Base-by-base conservation (phyloP, 2,888 invertebrate species). In the Sinotaia quadrata region DNA sequence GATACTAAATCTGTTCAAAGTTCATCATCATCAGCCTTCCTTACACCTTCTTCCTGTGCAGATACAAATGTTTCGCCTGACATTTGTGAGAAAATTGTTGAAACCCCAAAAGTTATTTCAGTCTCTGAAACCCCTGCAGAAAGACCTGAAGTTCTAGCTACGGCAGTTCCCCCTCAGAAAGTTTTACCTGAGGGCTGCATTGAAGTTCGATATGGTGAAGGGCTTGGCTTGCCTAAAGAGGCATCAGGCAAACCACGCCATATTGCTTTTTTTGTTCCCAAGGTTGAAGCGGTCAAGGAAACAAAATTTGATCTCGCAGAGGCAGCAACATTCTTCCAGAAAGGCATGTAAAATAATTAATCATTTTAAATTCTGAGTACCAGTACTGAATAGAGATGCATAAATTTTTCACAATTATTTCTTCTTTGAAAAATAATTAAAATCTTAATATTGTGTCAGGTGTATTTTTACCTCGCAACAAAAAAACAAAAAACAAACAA, bases 271-370 rank as follows among this genome's bases (percentile, higher is more conserved):
- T 27, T 72, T 37, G 29, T 54, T 24, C 27, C 18, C 54, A 54
- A 27, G 27, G 52, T 68, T 33, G 72, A 77, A 47, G 65, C 66
- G 49, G 31, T 71, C 44, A 73, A 58, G 34, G 68, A 58, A 41
- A 72, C 67, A 61, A 67, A 69, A 34, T 81, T 78, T 67, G 75
- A 77, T 65, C 52, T 75, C 31, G 70, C 66, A 34, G 81, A 81
- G 51, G 76, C 76, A 67, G 78, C 74, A 34, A 65, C 57, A 33
- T 77, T 70, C 67, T 68, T 81, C 15, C 75, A 72, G 29, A 73
- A 67, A 75, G 79, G 81, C 79, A 59, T 63, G 74, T 18, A 18
- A n/a, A n/a, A n/a, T n/a, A n/a, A n/a, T n/a, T n/a, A n/a, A n/a
- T n/a, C n/a, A n/a, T n/a, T n/a, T n/a, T n/a, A n/a, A n/a, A n/a